Percentiles rank a stretch among this genome's conserved stretches.
Conservation (phyloP, 2,797 vertebrate species). For the Florisuga fusca region DNA sequence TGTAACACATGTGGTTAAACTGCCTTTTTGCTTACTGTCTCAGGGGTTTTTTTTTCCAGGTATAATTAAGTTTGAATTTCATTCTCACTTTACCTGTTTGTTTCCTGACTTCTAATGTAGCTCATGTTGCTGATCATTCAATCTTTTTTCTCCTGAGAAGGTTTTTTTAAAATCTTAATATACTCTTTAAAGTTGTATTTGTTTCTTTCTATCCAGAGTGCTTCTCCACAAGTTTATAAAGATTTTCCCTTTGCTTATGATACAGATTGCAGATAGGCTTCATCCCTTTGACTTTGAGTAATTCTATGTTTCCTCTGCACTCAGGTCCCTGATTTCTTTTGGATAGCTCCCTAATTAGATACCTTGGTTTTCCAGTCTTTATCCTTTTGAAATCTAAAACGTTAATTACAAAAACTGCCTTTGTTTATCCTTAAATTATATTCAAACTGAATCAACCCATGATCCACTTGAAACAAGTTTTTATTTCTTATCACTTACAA, state of each 20-base stretch:
- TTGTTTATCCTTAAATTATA: slow-evolving; percentile 43
- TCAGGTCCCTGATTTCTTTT: slow-evolving; percentile 28
- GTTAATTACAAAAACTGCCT: slow-evolving; percentile 13
- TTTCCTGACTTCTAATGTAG: background rate
- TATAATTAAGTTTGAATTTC: background rate
- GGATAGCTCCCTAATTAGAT: slow-evolving; percentile 3
- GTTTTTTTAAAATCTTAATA: background rate
- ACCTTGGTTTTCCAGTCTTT: slow-evolving; percentile 14
- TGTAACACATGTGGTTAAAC: background rate
- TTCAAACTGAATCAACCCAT: background rate
- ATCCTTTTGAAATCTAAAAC: slow-evolving; percentile 46
- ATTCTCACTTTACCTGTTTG: background rate
- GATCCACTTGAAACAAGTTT: background rate
- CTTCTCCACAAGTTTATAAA: background rate
- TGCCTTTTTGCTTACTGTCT: background rate
- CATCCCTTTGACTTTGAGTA: background rate
- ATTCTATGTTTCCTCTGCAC: slow-evolving; percentile 30
- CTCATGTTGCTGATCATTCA: background rate
- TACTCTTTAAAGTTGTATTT: background rate
- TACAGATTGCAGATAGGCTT: background rate
- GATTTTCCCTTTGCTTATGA: slow-evolving; percentile 24
- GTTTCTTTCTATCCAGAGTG: background rate
- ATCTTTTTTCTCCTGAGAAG: background rate
- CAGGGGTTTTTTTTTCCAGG: background rate
- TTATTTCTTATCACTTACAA: slow-evolving; percentile 38